Evolutionary conservation across 1,140 invertebrate species (phyloP).

Genomic region (Drosophila bipectinata): DNA sequence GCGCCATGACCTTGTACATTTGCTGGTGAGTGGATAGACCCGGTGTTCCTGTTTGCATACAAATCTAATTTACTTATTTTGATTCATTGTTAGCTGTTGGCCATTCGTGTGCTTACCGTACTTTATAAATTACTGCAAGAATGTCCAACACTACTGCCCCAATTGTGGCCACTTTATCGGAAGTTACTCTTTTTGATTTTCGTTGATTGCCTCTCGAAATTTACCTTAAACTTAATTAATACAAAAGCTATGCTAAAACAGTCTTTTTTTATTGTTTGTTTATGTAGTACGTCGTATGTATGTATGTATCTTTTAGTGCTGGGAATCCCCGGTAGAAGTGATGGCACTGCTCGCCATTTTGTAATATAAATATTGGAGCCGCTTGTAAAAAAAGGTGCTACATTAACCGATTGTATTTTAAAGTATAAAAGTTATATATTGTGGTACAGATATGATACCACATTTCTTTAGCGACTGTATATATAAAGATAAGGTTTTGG

Average conservation of each 20-base stretch:
- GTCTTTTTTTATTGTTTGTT: too few relatives aligned
- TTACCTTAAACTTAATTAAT: background rate
- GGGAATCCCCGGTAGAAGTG: too few relatives aligned
- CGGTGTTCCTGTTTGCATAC: background rate
- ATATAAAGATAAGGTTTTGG: background rate
- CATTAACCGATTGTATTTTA: background rate
- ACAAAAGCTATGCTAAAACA: background rate
- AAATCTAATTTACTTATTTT: background rate
- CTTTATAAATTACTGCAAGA: slow-evolving; percentile 87
- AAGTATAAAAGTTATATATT: background rate
- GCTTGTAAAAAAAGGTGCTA: background rate
- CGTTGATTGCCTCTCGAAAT: background rate
- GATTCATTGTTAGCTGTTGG: slow-evolving; percentile 85
- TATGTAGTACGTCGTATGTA: too few relatives aligned
- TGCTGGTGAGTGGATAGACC: slow-evolving; percentile 40
- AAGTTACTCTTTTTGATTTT: slow-evolving; percentile 78
- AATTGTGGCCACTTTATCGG: slow-evolving; percentile 87
- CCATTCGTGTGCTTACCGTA: slow-evolving; percentile 87
- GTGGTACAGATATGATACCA: too few relatives aligned
- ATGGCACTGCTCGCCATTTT: background rate
- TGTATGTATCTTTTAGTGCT: too few relatives aligned
- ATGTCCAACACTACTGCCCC: slow-evolving; percentile 88
- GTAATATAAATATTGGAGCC: background rate
- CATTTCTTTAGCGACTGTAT: background rate
- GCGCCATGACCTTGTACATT: slow-evolving; percentile 85